Conservation (phyloP, 2,888 invertebrate genomes). For the Troides helena region DNA sequence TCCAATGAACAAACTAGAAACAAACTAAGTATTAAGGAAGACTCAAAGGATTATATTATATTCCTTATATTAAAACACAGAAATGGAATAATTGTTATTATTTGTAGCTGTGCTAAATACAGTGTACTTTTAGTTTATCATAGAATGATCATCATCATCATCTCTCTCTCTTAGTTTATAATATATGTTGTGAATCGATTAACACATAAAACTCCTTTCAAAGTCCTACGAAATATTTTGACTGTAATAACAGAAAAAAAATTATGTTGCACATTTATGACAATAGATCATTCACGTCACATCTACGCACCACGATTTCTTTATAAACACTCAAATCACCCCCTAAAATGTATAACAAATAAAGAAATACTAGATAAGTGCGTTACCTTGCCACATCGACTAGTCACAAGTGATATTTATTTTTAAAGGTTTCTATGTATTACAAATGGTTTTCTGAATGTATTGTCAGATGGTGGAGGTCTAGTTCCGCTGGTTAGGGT, state of each 20-base stretch:
- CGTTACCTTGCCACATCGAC: slow-evolving; percentile 42
- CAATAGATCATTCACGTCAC: slow-evolving; percentile 21
- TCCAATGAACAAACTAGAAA: too few relatives aligned
- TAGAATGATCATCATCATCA: too few relatives aligned
- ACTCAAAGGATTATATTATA: too few relatives aligned
- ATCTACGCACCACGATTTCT: slow-evolving; percentile 32
- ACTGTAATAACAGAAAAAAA: slow-evolving; percentile 2
- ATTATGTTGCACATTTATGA: slow-evolving; percentile 25
- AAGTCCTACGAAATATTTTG: slow-evolving; percentile 20
- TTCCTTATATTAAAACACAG: too few relatives aligned
- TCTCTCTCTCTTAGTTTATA: too few relatives aligned
- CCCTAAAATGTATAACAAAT: slow-evolving; percentile 54
- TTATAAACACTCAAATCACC: slow-evolving; percentile 52
- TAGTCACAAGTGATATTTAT: slow-evolving; percentile 26
- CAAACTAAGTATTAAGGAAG: too few relatives aligned
- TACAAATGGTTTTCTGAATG: not conserved
- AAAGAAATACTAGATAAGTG: slow-evolving; percentile 55
- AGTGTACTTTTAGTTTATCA: too few relatives aligned
- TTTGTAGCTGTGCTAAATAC: too few relatives aligned
- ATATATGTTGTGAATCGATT: not conserved
- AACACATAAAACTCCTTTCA: not conserved
- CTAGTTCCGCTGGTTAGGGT: slow-evolving; percentile 39
- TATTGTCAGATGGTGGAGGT: slow-evolving; percentile 23
- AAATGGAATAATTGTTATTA: too few relatives aligned
- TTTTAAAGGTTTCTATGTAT: slow-evolving; percentile 4